phyloP scores from a whole-genome alignment of 2,797 vertebrate genomes.

The Pristis pectinata region DNA sequence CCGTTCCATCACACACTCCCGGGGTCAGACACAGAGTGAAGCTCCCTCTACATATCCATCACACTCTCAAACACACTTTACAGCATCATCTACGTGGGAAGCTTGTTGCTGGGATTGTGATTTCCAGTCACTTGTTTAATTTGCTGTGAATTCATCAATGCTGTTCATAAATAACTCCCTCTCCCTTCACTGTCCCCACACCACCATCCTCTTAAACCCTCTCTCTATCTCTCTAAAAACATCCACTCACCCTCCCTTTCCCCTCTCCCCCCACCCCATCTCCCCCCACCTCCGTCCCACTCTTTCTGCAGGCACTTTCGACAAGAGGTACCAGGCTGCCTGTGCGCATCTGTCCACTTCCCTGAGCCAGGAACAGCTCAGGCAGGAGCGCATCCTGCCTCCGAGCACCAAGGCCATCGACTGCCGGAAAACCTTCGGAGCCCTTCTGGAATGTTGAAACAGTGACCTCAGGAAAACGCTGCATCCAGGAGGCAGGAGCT shows the following conservation, averaged over 20 bases:
- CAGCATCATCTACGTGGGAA: constrained; percentile 39
- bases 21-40: no score
- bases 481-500: no score
- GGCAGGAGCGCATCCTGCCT: constrained; percentile 66
- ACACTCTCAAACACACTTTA: constrained; percentile 40
- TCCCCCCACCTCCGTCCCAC: constrained; percentile 43
- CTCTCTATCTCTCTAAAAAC: constrained; percentile 44
- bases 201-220: constrained; percentile 44
- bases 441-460: constrained; percentile 72
- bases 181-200: constrained; percentile 44
- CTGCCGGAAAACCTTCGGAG: constrained; percentile 80
- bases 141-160: constrained; percentile 39
- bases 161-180: background rate
- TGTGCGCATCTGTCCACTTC: constrained; percentile 64
- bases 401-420: constrained; percentile 76
- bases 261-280: constrained; percentile 40
- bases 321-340: constrained; percentile 63
- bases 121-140: constrained; percentile 34
- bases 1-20: no score
- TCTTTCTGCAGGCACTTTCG: constrained; percentile 38
- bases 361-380: constrained; percentile 70
- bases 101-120: background rate
- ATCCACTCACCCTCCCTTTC: constrained; percentile 48
- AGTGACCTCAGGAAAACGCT: no score
- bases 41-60: no score